Percentiles rank a stretch among this genome's conserved stretches.
Conservation (phyloP, 2,113 vertebrate genomes). For the Pelobates fuscus region DNA sequence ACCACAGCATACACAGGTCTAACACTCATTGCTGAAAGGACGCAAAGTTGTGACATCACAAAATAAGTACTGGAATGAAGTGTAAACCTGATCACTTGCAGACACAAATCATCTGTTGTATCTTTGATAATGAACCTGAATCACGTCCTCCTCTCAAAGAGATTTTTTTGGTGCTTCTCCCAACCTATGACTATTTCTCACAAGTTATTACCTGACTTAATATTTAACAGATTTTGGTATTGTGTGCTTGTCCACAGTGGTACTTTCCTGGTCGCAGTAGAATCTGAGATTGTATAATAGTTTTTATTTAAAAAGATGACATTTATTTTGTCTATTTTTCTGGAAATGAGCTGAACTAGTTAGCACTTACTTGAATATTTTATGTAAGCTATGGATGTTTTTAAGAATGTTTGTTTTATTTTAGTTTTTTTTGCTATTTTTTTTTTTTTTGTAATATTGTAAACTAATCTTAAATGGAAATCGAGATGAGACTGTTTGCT, state of each 20-base stretch:
- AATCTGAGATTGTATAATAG: constrained; percentile 12
- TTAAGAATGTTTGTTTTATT: too few species aligned
- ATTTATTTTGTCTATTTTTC: constrained; percentile 2
- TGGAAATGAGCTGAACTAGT: constrained; percentile 22
- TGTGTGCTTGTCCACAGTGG: constrained; percentile 23
- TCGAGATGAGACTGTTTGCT: too few species aligned
- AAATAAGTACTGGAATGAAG: too few species aligned
- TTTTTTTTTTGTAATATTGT: background rate
- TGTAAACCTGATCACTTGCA: too few species aligned
- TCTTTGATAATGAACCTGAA: too few species aligned
- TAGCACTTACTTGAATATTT: constrained; percentile 47
- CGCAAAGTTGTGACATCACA: too few species aligned
- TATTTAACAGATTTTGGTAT: constrained; percentile 21
- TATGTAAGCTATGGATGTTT: constrained; percentile 3
- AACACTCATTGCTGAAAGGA: too few species aligned
- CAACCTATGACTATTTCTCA: background rate
- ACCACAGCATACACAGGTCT: too few species aligned
- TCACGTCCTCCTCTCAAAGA: too few species aligned
- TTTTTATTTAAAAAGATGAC: constrained; percentile 11
- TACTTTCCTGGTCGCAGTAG: background rate
- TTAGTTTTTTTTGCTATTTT: too few species aligned
- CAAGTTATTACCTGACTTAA: background rate
- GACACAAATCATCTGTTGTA: too few species aligned
- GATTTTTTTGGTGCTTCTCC: too few species aligned
- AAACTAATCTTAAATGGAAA: background rate